phyloP scores from a whole-genome alignment of 2,797 vertebrate species.

The Arnoldichthys spilopterus region DNA sequence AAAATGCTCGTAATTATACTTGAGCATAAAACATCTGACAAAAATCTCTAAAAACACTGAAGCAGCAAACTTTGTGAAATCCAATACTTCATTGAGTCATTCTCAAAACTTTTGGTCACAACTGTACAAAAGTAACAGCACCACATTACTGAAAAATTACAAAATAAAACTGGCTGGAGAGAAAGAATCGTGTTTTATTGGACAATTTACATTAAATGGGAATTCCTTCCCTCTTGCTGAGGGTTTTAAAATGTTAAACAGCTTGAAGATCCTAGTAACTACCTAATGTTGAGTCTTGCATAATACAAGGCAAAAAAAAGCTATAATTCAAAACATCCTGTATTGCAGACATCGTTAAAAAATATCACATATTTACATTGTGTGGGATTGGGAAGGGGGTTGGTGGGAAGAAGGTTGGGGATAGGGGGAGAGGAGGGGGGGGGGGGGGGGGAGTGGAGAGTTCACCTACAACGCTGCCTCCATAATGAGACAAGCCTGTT shows the following conservation, averaged over 20 bases:
- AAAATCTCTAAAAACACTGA: too few relatives aligned
- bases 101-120: too few relatives aligned
- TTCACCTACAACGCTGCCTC: constrained; percentile 99
- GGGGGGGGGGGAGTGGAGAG: constrained; percentile 57
- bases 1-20: too few relatives aligned
- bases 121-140: neutral
- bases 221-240: constrained; percentile 65
- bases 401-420: constrained; percentile 71
- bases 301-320: constrained; percentile 85
- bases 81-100: too few relatives aligned
- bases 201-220: constrained; percentile 79
- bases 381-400: constrained; percentile 70
- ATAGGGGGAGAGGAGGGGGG: constrained; percentile 33
- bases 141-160: neutral
- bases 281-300: constrained; percentile 80
- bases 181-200: constrained; percentile 64
- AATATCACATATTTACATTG: constrained; percentile 93
- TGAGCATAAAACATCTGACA: too few relatives aligned
- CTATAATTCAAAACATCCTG: constrained; percentile 81
- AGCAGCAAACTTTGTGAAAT: too few relatives aligned
- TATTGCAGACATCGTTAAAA: constrained; percentile 89
- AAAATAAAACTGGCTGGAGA: constrained; percentile 37
- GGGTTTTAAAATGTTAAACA: constrained; percentile 77
- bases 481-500: constrained; percentile 99
- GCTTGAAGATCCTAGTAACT: constrained; percentile 73